Conservation (phyloP, 30 jellyfish, hydroid and myxozoan species). For the Turritopsis rubra region DNA sequence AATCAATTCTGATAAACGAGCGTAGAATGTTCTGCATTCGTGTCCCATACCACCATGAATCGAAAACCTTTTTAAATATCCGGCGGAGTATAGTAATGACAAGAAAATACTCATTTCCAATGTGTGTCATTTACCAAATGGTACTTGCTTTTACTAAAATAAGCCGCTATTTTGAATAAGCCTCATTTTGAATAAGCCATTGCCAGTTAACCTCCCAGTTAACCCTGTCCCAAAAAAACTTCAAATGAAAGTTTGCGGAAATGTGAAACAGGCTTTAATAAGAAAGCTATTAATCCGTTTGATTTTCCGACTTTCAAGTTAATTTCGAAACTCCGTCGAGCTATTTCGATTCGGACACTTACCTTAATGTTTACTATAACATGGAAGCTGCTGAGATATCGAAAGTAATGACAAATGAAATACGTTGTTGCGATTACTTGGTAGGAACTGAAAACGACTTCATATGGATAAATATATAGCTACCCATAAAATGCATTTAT, state of each 20-base stretch:
- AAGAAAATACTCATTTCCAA: no score
- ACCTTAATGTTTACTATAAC: not conserved
- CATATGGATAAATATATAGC: not conserved
- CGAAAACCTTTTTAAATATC: no score
- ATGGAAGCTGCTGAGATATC: not conserved
- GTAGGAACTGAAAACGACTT: not conserved
- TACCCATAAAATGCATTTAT: conserved; percentile 55
- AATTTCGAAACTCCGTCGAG: not conserved
- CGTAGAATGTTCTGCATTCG: no score
- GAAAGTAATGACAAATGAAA: not conserved
- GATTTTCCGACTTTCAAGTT: not conserved
- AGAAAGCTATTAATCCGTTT: not conserved
- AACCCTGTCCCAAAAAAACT: not conserved
- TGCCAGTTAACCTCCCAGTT: no score
- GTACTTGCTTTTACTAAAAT: no score
- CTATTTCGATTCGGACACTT: not conserved
- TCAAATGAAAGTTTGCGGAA: not conserved
- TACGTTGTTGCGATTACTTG: not conserved
- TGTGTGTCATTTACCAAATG: no score
- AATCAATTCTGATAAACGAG: no score
- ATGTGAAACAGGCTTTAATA: not conserved
- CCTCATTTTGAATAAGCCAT: no score
- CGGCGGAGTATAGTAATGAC: no score
- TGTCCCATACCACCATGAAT: no score
- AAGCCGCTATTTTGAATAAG: no score